Conservation (phyloP, 2,888 invertebrate genomes). For the Tipula vernalis region DNA sequence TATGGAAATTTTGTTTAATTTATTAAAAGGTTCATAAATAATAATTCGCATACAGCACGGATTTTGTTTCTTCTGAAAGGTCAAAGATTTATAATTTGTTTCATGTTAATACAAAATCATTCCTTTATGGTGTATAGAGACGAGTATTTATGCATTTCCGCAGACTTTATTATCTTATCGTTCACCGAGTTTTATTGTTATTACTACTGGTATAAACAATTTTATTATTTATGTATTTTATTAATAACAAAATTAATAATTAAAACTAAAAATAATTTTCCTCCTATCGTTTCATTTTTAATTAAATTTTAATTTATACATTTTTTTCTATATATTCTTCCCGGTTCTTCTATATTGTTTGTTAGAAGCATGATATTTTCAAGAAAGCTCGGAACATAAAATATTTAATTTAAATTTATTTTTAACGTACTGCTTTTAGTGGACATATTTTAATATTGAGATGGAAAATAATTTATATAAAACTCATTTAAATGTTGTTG, state of each 20-base stretch:
- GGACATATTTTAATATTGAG: neutral
- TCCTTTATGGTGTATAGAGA: too few species aligned
- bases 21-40: neutral
- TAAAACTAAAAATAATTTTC: neutral
- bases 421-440: neutral
- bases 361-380: neutral
- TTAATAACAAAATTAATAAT: neutral
- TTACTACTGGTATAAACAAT: neutral
- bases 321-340: neutral
- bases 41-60: neutral
- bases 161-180: neutral
- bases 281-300: neutral
- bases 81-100: neutral
- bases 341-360: neutral
- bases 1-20: neutral
- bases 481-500: neutral
- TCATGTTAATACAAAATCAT: too few species aligned
- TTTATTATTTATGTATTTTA: neutral
- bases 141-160: neutral
- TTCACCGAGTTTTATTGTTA: neutral
- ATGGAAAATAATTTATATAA: neutral
- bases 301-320: neutral
- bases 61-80: neutral
- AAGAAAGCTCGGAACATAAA: neutral
- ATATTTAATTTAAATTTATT: neutral